Evolutionary conservation across 2,888 invertebrate species (phyloP).

Genomic region (Clitarchus hookeri): DNA sequence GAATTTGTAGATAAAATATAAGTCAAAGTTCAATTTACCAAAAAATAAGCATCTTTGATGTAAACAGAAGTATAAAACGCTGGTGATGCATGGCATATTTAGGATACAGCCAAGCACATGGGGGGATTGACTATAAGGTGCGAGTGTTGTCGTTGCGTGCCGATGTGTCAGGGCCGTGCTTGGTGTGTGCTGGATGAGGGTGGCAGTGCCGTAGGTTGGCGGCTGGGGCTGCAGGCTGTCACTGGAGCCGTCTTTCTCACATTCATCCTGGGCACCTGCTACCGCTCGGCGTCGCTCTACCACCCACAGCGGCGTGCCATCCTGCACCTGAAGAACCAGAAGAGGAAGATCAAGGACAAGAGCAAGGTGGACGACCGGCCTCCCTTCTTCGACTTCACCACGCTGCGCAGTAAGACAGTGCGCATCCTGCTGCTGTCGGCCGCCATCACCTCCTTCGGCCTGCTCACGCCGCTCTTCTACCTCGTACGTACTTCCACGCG

Average conservation of each 20-base stretch:
- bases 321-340: constrained; percentile 86
- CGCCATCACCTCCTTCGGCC: constrained; percentile 79
- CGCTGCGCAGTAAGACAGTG: constrained; percentile 81
- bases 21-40: too few species aligned
- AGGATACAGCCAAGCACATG: too few species aligned
- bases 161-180: too few species aligned
- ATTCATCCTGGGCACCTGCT: constrained; percentile 84
- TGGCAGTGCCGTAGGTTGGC: constrained; percentile 76
- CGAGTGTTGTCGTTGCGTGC: too few species aligned
- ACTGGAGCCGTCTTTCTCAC: constrained; percentile 83
- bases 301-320: constrained; percentile 87
- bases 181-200: too few species aligned
- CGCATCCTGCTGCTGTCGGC: constrained; percentile 81
- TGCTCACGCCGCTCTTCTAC: constrained; percentile 84
- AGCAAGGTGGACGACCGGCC: constrained; percentile 77
- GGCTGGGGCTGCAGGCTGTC: constrained; percentile 80
- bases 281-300: constrained; percentile 85
- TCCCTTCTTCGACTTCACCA: constrained; percentile 85
- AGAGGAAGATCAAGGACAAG: constrained; percentile 80
- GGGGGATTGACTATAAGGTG: too few species aligned
- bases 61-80: too few species aligned
- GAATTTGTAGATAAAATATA: too few species aligned
- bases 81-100: too few species aligned
- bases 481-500: constrained; percentile 59
- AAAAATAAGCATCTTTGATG: too few species aligned